Conservation (phyloP, 2,888 invertebrate species). For the Xanthia icteritia region DNA sequence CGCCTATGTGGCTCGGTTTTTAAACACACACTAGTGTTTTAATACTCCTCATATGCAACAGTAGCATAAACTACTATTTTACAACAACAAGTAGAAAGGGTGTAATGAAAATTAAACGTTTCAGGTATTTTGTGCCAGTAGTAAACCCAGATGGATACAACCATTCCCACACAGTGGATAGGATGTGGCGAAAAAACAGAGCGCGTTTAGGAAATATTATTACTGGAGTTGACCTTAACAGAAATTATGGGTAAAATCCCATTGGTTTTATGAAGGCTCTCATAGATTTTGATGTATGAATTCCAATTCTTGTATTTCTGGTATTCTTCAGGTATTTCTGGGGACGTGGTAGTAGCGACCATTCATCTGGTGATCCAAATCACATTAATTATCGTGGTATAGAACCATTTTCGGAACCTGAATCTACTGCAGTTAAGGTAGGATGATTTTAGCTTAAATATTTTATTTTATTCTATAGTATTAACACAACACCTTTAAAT, state of each 20-base stretch:
- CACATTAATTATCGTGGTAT: slow-evolving; percentile 82
- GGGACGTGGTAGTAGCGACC: slow-evolving; percentile 72
- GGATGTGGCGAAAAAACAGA: slow-evolving; percentile 96
- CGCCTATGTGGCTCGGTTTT: no score
- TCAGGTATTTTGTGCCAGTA: slow-evolving; percentile 93
- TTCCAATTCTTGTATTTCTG: neutral
- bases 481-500: slow-evolving; percentile 22
- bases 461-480: neutral
- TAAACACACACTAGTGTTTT: no score
- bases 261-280: neutral
- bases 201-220: slow-evolving; percentile 88
- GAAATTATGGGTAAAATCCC: slow-evolving; percentile 93
- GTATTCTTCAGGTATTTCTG: slow-evolving; percentile 76
- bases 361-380: slow-evolving; percentile 77
- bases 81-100: neutral
- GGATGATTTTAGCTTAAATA: neutral
- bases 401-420: slow-evolving; percentile 85
- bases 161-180: slow-evolving; percentile 93
- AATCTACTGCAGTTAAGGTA: slow-evolving; percentile 84
- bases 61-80: no score
- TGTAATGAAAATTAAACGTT: slow-evolving; percentile 47
- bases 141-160: slow-evolving; percentile 97
- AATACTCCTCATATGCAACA: no score
- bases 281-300: neutral
- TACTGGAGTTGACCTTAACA: slow-evolving; percentile 94